These are phyloP conservation scores for Megaceryle alcyon DNA, from an alignment of 2,797 vertebrate species.

Conservation along the genomic window DNA sequence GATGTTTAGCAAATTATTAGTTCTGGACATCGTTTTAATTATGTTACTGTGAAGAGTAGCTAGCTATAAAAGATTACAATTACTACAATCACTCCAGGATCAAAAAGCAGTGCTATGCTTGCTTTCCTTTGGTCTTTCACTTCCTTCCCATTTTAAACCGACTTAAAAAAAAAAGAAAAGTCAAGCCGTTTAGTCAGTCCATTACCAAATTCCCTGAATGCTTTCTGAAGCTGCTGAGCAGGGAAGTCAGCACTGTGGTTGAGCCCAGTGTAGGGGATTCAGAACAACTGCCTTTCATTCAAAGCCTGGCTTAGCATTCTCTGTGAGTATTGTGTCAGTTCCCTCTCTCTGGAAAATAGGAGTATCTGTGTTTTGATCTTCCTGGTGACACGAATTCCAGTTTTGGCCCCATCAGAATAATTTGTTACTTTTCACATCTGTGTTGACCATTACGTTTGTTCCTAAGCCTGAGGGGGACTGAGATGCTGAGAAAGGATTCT, in stretches of 20 bases:
- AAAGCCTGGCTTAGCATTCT: not conserved
- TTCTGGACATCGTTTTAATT: conserved; percentile 8
- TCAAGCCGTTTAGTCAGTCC: not conserved
- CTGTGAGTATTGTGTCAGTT: not conserved
- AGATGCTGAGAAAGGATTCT: not conserved
- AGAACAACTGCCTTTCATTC: conserved; percentile 1
- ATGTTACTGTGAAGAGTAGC: not conserved
- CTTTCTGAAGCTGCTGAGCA: not conserved
- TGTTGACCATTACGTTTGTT: not conserved
- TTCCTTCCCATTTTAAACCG: conserved; percentile 22
- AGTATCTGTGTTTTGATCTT: not conserved
- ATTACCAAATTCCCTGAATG: not conserved
- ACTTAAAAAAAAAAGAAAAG: not conserved
- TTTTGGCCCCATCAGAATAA: not conserved
- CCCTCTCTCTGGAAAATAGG: not conserved
- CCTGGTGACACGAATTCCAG: not conserved
- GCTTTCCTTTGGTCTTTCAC: conserved; percentile 44
- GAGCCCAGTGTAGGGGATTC: not conserved
- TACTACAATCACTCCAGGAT: conserved; percentile 29
- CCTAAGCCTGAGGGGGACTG: not conserved
- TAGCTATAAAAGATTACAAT: conserved; percentile 43
- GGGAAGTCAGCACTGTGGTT: fast-evolving
- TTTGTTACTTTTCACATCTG: not conserved
- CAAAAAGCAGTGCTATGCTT: conserved; percentile 19
- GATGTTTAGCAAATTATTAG: conserved; percentile 42